A percentile compares a stretch with the other conserved stretches of the same genome.
Evolutionary conservation across 37 sponge, comb jelly and placozoan genomes (phyloP).

Genomic region (Theonella swinhoei): DNA sequence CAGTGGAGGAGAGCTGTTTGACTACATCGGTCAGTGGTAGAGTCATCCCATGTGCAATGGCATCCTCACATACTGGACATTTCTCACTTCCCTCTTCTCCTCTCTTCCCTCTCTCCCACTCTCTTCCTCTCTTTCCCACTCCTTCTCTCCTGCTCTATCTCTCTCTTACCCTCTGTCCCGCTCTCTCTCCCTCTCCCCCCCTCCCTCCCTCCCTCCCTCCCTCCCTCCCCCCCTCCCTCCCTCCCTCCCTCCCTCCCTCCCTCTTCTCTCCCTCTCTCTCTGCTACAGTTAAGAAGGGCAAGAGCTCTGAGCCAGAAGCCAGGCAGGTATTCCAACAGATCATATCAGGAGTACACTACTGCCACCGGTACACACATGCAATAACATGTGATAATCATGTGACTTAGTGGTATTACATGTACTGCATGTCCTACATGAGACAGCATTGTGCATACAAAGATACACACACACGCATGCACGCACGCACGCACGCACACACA

Average conservation of each 20-base stretch:
- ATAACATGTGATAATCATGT: no score
- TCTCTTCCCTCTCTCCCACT: no score
- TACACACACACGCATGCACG: no score
- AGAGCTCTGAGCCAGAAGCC: conserved; percentile 71
- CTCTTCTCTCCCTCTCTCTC: neutral
- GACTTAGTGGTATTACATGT: no score
- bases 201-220: neutral
- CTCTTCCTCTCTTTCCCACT: no score
- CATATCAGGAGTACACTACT: conserved; percentile 94
- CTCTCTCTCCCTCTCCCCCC: neutral
- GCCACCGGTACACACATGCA: conserved; percentile 63
- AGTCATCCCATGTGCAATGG: neutral
- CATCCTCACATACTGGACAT: neutral
- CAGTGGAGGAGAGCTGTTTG: conserved; percentile 95
- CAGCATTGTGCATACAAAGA: no score
- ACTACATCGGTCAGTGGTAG: conserved; percentile 78
- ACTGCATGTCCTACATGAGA: no score
- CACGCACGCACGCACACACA: neutral
- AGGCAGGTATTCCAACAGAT: no score
- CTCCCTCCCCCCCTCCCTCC: neutral
- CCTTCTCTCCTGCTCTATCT: no score
- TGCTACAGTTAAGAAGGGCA: conserved; percentile 79
- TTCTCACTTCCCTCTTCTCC: neutral
- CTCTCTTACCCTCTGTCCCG: no score
- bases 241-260: neutral